These are phyloP conservation scores for Drosophila ambigua DNA, from an alignment of 1,140 invertebrate species.

Conservation along the genomic window DNA sequence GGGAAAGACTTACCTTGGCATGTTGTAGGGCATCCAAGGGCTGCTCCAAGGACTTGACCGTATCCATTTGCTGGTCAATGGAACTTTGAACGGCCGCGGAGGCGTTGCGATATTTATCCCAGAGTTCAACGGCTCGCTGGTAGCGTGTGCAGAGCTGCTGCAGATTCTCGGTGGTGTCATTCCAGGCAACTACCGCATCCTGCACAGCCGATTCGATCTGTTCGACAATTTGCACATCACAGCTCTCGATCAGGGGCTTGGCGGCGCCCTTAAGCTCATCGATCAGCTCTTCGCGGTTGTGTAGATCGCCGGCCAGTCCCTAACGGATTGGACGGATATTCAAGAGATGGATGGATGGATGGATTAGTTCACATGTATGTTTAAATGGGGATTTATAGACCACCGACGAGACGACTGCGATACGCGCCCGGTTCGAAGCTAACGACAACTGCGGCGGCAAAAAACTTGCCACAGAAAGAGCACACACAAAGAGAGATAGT, in stretches of 20 bases:
- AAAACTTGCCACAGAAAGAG: slow-evolving; percentile 40
- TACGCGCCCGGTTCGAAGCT: slow-evolving; percentile 66
- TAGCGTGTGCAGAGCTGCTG: slow-evolving; percentile 89
- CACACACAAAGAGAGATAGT: neutral
- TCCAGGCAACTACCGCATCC: slow-evolving; percentile 90
- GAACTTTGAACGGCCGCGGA: slow-evolving; percentile 89
- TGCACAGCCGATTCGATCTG: slow-evolving; percentile 89
- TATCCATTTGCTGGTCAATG: slow-evolving; percentile 88
- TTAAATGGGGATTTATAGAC: slow-evolving; percentile 1
- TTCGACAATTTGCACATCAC: slow-evolving; percentile 88
- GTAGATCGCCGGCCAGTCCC: slow-evolving; percentile 87
- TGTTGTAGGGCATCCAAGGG: slow-evolving; percentile 77
- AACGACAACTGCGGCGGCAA: slow-evolving; percentile 53
- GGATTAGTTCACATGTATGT: slow-evolving; percentile 12
- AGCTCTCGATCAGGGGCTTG: slow-evolving; percentile 88
- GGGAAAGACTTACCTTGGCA: slow-evolving; percentile 75
- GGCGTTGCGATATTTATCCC: slow-evolving; percentile 90
- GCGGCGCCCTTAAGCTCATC: slow-evolving; percentile 88
- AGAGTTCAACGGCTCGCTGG: slow-evolving; percentile 90
- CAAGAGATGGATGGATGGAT: neutral
- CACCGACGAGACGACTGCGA: slow-evolving; percentile 19
- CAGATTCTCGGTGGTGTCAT: slow-evolving; percentile 89
- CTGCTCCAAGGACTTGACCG: slow-evolving; percentile 76
- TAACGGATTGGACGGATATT: slow-evolving; percentile 53
- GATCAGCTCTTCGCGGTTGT: slow-evolving; percentile 88